A percentile compares a stretch with the other conserved stretches of the same genome.
phyloP scores from a whole-genome alignment of 1,140 invertebrate species.

The Drosophila kanapiae region DNA sequence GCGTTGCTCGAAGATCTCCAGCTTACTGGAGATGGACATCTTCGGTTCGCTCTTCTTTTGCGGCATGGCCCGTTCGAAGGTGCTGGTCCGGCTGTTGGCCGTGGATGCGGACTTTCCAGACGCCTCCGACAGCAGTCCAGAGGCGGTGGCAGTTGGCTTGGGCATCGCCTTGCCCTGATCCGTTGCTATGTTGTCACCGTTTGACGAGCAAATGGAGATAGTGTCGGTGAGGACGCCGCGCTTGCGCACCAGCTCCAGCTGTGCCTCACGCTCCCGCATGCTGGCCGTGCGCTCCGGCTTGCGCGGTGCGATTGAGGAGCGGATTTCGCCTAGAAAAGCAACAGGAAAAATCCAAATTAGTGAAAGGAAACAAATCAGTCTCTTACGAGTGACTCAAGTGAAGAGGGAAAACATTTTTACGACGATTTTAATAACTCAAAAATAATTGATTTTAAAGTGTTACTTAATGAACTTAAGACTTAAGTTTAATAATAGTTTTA shows the following conservation, averaged over 20 bases:
- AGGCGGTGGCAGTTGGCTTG: constrained; percentile 27
- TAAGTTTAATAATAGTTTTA: no score
- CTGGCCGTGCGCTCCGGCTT: constrained; percentile 94
- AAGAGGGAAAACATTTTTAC: no score
- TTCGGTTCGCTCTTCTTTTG: constrained; percentile 74
- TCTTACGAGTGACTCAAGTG: background rate
- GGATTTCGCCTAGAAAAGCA: constrained; percentile 87
- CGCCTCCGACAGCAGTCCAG: constrained; percentile 21
- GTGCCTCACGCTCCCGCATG: constrained; percentile 90
- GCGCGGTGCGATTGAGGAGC: constrained; percentile 90
- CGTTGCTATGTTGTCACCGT: constrained; percentile 79
- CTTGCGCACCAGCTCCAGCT: constrained; percentile 87
- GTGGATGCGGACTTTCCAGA: constrained; percentile 34
- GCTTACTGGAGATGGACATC: constrained; percentile 74
- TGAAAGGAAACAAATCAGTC: background rate
- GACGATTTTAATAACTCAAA: background rate
- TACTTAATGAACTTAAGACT: background rate
- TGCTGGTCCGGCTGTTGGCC: constrained; percentile 71
- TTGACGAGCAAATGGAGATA: constrained; percentile 85
- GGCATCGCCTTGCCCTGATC: constrained; percentile 50
- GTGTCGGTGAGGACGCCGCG: constrained; percentile 81
- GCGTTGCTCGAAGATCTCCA: constrained; percentile 81
- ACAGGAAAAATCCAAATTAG: background rate
- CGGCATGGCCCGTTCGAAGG: constrained; percentile 61
- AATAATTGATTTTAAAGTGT: background rate